Evolutionary conservation across 2,797 vertebrate species (phyloP), one percentile per base, ranked within the genome.

Genomic region (Octomys mimax): DNA sequence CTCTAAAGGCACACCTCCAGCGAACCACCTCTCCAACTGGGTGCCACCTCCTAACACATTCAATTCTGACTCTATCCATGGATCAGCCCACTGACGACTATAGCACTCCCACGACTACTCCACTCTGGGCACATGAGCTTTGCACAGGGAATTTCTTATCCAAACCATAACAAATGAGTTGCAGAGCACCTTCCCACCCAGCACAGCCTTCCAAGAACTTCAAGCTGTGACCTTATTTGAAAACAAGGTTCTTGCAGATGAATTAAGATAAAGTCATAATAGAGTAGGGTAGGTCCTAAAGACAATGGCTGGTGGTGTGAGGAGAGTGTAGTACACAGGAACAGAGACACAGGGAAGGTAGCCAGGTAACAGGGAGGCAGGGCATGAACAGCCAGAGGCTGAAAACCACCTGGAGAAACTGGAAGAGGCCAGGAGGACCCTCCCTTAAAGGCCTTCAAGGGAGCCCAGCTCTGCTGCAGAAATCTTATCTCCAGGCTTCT

Each of bases 381-480:
- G 62, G 21, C 22, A 31, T 1, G 49, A 62, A 39, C 0, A 1
- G 18, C 33, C 24, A 31, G 2, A 22, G n/a, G 28, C n/a, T 54
- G 46, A 64, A 54, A n/a, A 39, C 36, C 12, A n/a, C 3, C 57
- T 0, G 33, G 33, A 22, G 12, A 9, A 12, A n/a, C n/a, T 52
- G 12, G 22, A 62, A 26, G n/a, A 52, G 5, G 4, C 19, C 19
- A 62, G 36, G 73, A 14, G 31, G 46, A n/a, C 28, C 70, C 28
- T 83, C 39, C 78, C 77, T 49, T 2, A 16, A 12, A 42, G 8
- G 0, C 46, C 39, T 36, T 11, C 4, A n/a, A 46, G 71, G 62
- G 36, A 59, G 10, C 62, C 6, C 0, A 0, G 5, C 2, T 36
- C 62, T 66, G 70, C 2, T 0, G 8, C 36, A 26, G 5, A 62